Conservation (phyloP, 2,888 invertebrate genomes). For the Tachystola acroxantha region DNA sequence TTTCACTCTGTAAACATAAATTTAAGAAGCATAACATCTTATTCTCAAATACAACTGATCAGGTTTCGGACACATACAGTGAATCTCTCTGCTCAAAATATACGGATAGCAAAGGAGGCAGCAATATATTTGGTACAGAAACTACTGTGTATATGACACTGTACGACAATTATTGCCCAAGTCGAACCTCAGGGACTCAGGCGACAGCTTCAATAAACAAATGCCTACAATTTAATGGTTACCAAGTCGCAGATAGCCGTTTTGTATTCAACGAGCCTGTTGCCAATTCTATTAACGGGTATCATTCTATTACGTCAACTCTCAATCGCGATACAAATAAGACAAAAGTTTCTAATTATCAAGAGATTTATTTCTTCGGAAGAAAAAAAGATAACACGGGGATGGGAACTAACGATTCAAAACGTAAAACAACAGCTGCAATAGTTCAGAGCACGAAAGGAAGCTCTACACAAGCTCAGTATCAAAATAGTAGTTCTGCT, state of each 20-base stretch:
- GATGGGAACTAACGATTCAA: constrained; percentile 38
- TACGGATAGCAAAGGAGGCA: constrained; percentile 9
- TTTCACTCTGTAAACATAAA: constrained; percentile 22
- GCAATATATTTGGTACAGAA: constrained; percentile 33
- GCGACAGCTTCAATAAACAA: constrained; percentile 68
- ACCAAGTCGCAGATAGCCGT: not conserved
- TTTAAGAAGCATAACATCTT: constrained; percentile 29
- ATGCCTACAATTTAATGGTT: constrained; percentile 49
- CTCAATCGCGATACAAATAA: not conserved
- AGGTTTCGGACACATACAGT: constrained; percentile 19
- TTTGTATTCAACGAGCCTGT: not conserved
- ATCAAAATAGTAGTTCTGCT: constrained; percentile 13
- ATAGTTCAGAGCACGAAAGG: constrained; percentile 14
- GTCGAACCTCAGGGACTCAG: constrained; percentile 49
- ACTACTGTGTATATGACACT: constrained; percentile 55
- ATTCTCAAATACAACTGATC: constrained; percentile 28
- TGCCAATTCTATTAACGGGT: constrained; percentile 22
- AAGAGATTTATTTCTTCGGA: constrained; percentile 54
- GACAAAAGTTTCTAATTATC: constrained; percentile 21
- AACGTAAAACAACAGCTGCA: not conserved
- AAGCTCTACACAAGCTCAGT: constrained; percentile 16
- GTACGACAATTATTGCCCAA: constrained; percentile 31
- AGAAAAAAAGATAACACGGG: constrained; percentile 43
- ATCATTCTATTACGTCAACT: constrained; percentile 14
- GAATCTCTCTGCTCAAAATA: constrained; percentile 11